These are phyloP conservation scores for Drosophila persimilis DNA, from an alignment of 1,140 invertebrate species.

Conservation along the genomic window DNA sequence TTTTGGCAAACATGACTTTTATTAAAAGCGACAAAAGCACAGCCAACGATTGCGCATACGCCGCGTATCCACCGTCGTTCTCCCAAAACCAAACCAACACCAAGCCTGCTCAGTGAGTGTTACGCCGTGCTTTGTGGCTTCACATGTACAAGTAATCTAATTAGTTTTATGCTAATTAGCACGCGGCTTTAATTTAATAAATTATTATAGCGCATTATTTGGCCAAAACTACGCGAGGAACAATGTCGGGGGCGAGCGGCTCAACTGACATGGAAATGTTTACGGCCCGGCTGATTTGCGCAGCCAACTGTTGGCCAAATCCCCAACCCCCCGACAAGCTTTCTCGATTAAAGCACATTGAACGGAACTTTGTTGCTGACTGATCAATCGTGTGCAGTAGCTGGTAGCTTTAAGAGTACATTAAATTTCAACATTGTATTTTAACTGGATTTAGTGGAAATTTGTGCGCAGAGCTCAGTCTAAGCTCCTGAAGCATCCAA, in stretches of 20 bases:
- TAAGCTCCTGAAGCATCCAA: slow-evolving; percentile 24
- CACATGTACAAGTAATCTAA: slow-evolving; percentile 80
- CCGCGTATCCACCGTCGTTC: slow-evolving; percentile 36
- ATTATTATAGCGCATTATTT: slow-evolving; percentile 78
- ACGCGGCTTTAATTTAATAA: slow-evolving; percentile 78
- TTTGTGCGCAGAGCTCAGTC: slow-evolving; percentile 12
- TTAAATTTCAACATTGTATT: slow-evolving; percentile 35
- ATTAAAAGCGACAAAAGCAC: slow-evolving; percentile 68
- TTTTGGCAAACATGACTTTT: slow-evolving; percentile 76
- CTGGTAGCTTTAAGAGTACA: slow-evolving; percentile 14
- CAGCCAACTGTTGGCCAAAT: slow-evolving; percentile 34
- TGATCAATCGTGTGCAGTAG: background rate
- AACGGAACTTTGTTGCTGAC: background rate
- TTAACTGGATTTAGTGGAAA: slow-evolving; percentile 21
- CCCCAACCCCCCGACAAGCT: slow-evolving; percentile 14
- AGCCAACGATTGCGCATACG: slow-evolving; percentile 70
- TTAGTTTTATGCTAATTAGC: slow-evolving; percentile 81
- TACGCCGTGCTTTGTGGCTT: slow-evolving; percentile 64
- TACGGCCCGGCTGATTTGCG: slow-evolving; percentile 44
- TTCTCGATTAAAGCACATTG: slow-evolving; percentile 8
- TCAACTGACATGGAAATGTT: slow-evolving; percentile 22
- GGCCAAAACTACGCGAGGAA: slow-evolving; percentile 43
- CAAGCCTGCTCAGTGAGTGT: slow-evolving; percentile 15
- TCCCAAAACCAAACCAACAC: background rate
- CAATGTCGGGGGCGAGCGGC: slow-evolving; percentile 1